phyloP scores from a whole-genome alignment of 2,888 invertebrate species.

The Fragum whitleyi region DNA sequence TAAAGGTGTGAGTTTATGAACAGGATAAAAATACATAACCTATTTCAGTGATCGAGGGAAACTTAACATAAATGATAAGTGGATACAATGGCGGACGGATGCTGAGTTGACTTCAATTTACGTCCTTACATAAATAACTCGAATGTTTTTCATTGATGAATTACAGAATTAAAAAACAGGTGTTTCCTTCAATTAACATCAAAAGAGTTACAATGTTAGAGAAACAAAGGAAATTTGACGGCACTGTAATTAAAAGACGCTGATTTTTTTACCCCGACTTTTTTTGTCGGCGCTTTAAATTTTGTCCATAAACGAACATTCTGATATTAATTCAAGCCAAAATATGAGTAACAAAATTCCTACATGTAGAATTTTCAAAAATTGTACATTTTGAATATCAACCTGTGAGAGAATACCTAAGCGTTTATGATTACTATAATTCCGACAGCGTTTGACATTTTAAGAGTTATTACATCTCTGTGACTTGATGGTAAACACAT shows the following conservation, averaged over 20 bases:
- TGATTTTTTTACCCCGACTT: too few species aligned
- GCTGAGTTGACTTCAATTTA: slow-evolving; percentile 46
- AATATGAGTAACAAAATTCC: too few species aligned
- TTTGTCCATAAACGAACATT: too few species aligned
- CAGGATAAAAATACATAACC: slow-evolving; percentile 60
- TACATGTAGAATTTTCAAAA: too few species aligned
- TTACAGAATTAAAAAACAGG: background rate
- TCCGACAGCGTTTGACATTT: slow-evolving; percentile 13
- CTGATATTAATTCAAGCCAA: too few species aligned
- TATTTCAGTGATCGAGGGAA: slow-evolving; percentile 60
- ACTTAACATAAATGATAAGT: slow-evolving; percentile 68
- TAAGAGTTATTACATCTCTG: slow-evolving; percentile 21
- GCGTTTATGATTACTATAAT: slow-evolving; percentile 19
- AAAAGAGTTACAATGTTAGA: background rate
- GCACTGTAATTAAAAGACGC: background rate
- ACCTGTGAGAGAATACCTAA: slow-evolving; percentile 18
- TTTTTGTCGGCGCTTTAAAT: too few species aligned
- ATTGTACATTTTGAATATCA: background rate
- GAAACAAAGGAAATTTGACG: slow-evolving; percentile 16
- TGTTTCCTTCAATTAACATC: slow-evolving; percentile 20
- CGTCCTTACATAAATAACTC: slow-evolving; percentile 25
- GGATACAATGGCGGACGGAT: slow-evolving; percentile 66
- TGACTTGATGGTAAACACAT: slow-evolving; percentile 25
- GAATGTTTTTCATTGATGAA: background rate
- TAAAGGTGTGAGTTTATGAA: slow-evolving; percentile 60